These are phyloP conservation scores for Latrodectus hesperus DNA, from an alignment of 2,888 invertebrate genomes.

Conservation along the genomic window DNA sequence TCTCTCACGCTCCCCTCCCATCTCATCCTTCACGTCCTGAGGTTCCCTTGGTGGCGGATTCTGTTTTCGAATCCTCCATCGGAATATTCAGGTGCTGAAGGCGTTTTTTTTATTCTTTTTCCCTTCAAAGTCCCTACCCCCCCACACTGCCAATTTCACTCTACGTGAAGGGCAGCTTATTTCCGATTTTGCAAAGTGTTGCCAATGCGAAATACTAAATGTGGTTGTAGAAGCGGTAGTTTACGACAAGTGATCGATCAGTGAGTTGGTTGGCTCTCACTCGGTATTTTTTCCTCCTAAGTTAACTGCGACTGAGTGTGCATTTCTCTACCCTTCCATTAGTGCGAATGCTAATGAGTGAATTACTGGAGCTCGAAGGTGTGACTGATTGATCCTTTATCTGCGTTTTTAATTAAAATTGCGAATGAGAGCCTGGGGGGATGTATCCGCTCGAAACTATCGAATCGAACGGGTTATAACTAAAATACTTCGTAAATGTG, in stretches of 20 bases:
- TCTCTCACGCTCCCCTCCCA: constrained; percentile 18
- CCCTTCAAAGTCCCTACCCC: background rate
- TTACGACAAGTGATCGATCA: constrained; percentile 8
- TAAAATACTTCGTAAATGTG: too few species aligned
- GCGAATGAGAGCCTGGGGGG: background rate
- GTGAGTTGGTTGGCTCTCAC: background rate
- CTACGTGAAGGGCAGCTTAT: constrained; percentile 7
- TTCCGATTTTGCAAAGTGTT: constrained; percentile 43
- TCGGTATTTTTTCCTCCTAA: background rate
- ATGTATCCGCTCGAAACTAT: background rate
- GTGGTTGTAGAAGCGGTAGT: background rate
- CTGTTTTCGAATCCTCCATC: constrained; percentile 8
- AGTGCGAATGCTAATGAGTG: constrained; percentile 52
- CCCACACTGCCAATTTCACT: background rate
- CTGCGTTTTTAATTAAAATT: constrained; percentile 51
- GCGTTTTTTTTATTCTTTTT: constrained; percentile 2
- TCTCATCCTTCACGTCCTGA: background rate
- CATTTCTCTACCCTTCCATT: constrained; percentile 30
- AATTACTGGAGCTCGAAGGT: constrained; percentile 28
- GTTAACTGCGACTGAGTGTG: background rate
- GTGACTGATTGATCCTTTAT: constrained; percentile 46
- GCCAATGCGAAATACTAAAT: constrained; percentile 30
- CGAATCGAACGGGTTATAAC: background rate
- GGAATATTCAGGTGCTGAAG: constrained; percentile 33
- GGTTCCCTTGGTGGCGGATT: too few species aligned